Percentiles rank a stretch among this genome's conserved stretches.
Evolutionary conservation across 2,113 vertebrate genomes (phyloP).

Genomic region (Trematocara stigmaticum): DNA sequence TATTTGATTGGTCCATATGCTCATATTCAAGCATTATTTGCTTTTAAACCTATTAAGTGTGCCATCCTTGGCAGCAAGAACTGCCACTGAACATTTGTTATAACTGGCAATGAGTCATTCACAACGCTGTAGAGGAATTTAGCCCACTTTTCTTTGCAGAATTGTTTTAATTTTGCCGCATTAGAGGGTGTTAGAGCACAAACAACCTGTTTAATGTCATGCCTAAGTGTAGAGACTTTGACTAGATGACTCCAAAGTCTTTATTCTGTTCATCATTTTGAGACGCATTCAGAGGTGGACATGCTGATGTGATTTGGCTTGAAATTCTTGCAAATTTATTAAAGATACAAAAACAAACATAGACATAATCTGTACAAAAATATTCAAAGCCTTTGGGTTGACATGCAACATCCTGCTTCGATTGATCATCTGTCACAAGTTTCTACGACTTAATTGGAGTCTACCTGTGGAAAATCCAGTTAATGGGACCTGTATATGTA

Average conservation of each 20-base stretch:
- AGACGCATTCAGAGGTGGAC: not conserved
- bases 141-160: not conserved
- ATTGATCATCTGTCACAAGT: not conserved
- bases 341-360: not conserved
- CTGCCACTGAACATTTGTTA: not conserved
- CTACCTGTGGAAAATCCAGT: not conserved
- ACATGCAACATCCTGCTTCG: not conserved
- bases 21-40: not conserved
- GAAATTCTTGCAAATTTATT: accelerated
- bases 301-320: not conserved
- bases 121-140: not conserved
- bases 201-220: not conserved
- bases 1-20: not conserved
- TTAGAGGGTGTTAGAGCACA: accelerated
- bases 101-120: not conserved
- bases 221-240: not conserved
- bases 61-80: not conserved
- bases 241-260: not conserved
- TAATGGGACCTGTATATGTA: not conserved
- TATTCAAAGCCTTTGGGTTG: not conserved
- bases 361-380: not conserved
- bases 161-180: not conserved
- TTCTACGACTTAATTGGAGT: not conserved
- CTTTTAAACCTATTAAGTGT: not conserved
- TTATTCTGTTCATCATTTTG: not conserved